phyloP scores from a whole-genome alignment of 2,888 invertebrate genomes.

The Saturnia japonica region DNA sequence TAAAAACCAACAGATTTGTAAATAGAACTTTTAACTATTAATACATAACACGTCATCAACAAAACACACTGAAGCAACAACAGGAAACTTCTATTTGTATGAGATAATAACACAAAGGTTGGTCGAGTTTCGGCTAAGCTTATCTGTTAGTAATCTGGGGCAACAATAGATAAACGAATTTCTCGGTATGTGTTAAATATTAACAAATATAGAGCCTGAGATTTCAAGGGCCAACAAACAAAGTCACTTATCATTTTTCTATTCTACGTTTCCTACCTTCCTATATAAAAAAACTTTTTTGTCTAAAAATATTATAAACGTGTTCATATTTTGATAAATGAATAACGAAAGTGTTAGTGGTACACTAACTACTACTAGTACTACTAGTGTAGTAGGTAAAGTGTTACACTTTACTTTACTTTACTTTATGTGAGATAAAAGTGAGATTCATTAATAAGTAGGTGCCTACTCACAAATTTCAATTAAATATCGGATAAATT shows the following conservation, averaged over 20 bases:
- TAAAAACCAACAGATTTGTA: not conserved
- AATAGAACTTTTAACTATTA: constrained; percentile 48
- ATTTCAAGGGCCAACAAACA: constrained; percentile 15
- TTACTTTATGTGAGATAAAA: too few species aligned
- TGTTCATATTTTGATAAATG: not conserved
- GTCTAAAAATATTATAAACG: not conserved
- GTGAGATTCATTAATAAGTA: too few species aligned
- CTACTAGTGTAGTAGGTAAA: too few species aligned
- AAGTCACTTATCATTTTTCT: constrained; percentile 7
- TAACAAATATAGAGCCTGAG: constrained; percentile 55
- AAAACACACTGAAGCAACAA: constrained; percentile 43
- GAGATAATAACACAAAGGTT: constrained; percentile 77
- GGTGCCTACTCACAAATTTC: too few species aligned
- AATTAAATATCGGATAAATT: too few species aligned
- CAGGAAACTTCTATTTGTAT: constrained; percentile 77
- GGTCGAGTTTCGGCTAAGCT: constrained; percentile 63
- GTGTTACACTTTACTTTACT: too few species aligned
- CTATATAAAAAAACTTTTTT: not conserved
- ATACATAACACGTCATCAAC: constrained; percentile 53
- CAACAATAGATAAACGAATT: constrained; percentile 73
- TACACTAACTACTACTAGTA: too few species aligned
- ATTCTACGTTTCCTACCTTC: not conserved
- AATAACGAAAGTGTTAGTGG: not conserved
- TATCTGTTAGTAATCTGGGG: constrained; percentile 65
- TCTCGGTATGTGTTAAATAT: constrained; percentile 73